Base-by-base conservation (phyloP, 2,797 vertebrate species). In the Malacoctenus gilli region DNA sequence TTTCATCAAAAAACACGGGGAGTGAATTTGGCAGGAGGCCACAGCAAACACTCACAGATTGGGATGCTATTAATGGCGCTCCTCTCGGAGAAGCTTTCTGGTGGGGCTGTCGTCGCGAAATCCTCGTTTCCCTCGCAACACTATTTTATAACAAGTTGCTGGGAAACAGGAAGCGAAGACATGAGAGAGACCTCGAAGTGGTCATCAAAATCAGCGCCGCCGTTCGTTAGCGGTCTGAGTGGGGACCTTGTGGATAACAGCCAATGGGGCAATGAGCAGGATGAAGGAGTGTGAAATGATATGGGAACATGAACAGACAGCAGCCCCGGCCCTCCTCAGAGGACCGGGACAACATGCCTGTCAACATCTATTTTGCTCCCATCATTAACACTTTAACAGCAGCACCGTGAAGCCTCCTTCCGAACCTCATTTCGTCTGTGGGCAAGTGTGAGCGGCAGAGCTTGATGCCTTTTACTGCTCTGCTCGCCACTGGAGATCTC, bases 281-380 rank as follows among this genome's bases (percentile, higher is more conserved):
- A 82, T 80, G 62, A 84, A 80, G 71, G 66, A 65, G 80, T 89
- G 84, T 85, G 77, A 89, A 86, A 80, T 81, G 56, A 83, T 77
- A 75, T 54, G 68, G 71, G 77, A 82, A 86, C 74, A 75, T 62
- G 71, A 85, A 70, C 75, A 84, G 89, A 87, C 77, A 82, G 80
- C 82, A 65, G 79, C 68, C 38, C 43, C 56, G 74, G 68, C 74
- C 70, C 25, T 67, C 42, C 78, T 80, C 72, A 61, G 71, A 83
- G 68, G 68, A 79, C 42, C 73, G 39, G 72, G 78, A 77, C 70
- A 80, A 75, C 83, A 74, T 48, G 60, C 71, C 71, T 85, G 85
- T 85, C 87, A 85, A 68, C 75, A 72, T 76, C 63, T 39, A 84
- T 85, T 85, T 77, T n/a, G 6, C 49, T 78, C 38, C 68, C 30